Evolutionary conservation across 2,797 vertebrate genomes (phyloP), one percentile per base, ranked within the genome.

Genomic region (Clarias platycephalus): DNA sequence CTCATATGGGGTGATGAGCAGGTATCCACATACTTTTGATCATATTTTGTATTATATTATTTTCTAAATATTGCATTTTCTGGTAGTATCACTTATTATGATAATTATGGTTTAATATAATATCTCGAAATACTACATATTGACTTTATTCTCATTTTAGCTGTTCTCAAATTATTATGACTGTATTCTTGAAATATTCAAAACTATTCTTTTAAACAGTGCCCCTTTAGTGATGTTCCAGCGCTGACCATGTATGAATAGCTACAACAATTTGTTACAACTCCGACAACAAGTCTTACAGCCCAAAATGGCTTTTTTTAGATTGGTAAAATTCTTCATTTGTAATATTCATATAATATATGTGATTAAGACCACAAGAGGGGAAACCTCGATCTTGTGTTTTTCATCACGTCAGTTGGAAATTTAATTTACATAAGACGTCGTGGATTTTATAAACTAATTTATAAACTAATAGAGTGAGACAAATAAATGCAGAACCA

Each of bases 361-460:
- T 74, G 13, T 16, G 66, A 80, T 60, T 58, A 24, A 77, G 58
- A 77, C 37, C 60, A 37, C 55, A 77, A 24, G 60, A 58, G 74
- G 28, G 53, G 0, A 58, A 58, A 34, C 1, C 8, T 31, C 1
- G 26, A 28, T 26, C 71, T 74, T 53, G 24, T 1, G 20, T 76
- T 12, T 76, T 18, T 12, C 26, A 34, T 8, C 18, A 22, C 18
- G 34, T 58, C 28, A 58, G 22, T 24, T 77, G 34, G 58, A 77
- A 58, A 34, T 28, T 24, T 34, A n/a, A 28, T 60, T 60, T 31
- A 22, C 31, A 58, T 34, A 34, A 34, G 18, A 5, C 31, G n/a
- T 60, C 0, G 5, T 16, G 15, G 15, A 34, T 40, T 57, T 58
- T 75, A 20, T 68, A 40, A 68, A 49, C 37, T 71, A 5, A 71